These are phyloP conservation scores for Lasaia peninsularis DNA, from an alignment of 1,140 invertebrate genomes.

Conservation along the genomic window DNA sequence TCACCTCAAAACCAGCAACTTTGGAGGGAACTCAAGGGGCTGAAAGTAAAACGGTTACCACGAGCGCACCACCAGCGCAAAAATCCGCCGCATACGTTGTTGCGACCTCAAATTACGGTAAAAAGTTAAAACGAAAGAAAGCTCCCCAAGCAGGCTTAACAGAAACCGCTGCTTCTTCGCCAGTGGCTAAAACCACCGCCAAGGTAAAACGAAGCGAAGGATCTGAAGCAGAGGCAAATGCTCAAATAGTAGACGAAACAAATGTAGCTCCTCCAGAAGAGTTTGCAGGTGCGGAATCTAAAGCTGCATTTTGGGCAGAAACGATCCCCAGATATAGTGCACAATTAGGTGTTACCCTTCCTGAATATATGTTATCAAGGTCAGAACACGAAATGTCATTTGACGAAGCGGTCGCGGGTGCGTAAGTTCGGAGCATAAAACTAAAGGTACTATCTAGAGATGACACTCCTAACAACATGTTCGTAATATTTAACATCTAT, in stretches of 20 bases:
- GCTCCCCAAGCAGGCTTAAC: constrained; percentile 35
- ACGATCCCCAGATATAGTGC: constrained; percentile 81
- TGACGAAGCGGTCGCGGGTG: constrained; percentile 77
- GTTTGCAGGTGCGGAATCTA: constrained; percentile 72
- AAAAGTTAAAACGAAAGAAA: constrained; percentile 67
- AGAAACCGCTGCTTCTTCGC: constrained; percentile 36
- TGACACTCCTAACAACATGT: no score
- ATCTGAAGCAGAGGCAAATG: constrained; percentile 41
- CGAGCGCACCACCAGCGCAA: constrained; percentile 46
- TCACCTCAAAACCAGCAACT: constrained; percentile 66
- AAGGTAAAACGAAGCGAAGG: constrained; percentile 55
- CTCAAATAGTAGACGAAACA: constrained; percentile 51
- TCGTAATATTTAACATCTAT: no score
- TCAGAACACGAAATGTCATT: constrained; percentile 83
- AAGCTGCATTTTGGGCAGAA: constrained; percentile 79
- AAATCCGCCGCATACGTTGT: constrained; percentile 58
- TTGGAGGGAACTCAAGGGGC: constrained; percentile 55
- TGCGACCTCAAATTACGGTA: constrained; percentile 45
- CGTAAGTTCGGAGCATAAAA: no score
- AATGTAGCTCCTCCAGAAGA: constrained; percentile 72
- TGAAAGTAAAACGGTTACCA: constrained; percentile 66
- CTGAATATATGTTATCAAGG: constrained; percentile 82
- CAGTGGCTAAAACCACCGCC: constrained; percentile 23
- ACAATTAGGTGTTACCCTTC: constrained; percentile 79
- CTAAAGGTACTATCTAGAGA: no score